Percentiles rank a stretch among this genome's conserved stretches.
Conservation (phyloP, 1,140 invertebrate genomes). For the Tigriopus japonicus region DNA sequence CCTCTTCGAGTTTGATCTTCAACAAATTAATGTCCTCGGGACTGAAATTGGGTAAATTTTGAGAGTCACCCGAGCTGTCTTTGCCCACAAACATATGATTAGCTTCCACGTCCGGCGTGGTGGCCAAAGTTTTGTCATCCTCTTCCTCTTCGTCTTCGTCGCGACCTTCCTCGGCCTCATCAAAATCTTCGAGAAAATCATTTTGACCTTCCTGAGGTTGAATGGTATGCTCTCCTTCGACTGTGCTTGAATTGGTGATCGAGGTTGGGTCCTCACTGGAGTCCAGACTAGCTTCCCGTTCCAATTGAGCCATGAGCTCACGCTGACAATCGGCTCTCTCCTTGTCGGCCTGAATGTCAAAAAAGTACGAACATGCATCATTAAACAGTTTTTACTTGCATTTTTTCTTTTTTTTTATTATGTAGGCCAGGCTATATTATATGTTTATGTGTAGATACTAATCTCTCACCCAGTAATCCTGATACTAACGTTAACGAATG, state of each 20-base stretch:
- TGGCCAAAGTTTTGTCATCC: conserved; percentile 16
- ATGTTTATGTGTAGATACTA: neutral
- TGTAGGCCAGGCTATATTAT: too few relatives aligned
- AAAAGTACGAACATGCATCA: conserved; percentile 2
- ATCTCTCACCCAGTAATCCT: conserved; percentile 10
- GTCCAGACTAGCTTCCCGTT: conserved; percentile 20
- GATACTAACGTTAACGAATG: neutral
- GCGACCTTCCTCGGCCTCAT: neutral
- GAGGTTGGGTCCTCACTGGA: neutral
- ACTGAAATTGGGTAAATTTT: neutral
- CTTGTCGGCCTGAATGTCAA: conserved; percentile 45
- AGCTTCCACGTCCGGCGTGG: conserved; percentile 9
- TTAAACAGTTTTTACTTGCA: neutral
- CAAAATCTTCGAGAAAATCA: neutral
- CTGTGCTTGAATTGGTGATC: conserved; percentile 9
- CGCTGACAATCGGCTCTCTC: conserved; percentile 48
- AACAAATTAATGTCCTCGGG: conserved; percentile 25
- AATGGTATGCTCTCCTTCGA: conserved; percentile 15
- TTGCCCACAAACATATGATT: neutral
- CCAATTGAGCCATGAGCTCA: conserved; percentile 19
- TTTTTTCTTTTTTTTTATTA: too few relatives aligned
- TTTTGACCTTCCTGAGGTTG: neutral
- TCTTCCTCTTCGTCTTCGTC: neutral
- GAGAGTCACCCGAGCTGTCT: neutral
- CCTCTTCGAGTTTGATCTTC: conserved; percentile 48